phyloP scores from a whole-genome alignment of 2,888 invertebrate species.

The Rosalia funebris region DNA sequence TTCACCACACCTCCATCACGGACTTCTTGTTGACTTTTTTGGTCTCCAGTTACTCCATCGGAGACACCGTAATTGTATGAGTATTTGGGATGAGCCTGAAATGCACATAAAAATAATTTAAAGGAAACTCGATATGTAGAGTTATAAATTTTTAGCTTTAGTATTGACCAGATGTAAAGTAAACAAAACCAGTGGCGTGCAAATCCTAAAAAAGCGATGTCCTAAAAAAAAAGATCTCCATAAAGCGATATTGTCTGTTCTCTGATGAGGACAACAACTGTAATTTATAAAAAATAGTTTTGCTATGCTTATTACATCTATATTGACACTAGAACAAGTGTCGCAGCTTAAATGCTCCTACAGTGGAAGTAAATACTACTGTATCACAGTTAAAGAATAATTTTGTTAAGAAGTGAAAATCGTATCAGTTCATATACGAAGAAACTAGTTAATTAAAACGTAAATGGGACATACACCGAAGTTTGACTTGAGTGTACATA shows the following conservation, averaged over 20 bases:
- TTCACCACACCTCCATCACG: slow-evolving; percentile 62
- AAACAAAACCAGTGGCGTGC: neutral
- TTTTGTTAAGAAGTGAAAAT: too few relatives aligned
- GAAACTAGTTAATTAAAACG: too few relatives aligned
- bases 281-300: neutral
- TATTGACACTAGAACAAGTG: too few relatives aligned
- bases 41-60: slow-evolving; percentile 59
- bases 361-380: too few relatives aligned
- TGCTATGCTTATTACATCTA: neutral
- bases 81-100: slow-evolving; percentile 59
- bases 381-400: too few relatives aligned
- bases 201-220: neutral
- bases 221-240: neutral
- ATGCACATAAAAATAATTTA: too few relatives aligned
- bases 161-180: neutral
- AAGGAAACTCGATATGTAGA: neutral
- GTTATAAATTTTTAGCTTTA: neutral
- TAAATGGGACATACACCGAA: too few relatives aligned
- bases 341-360: too few relatives aligned
- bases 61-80: slow-evolving; percentile 61
- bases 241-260: too few relatives aligned
- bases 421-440: too few relatives aligned
- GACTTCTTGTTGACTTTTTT: slow-evolving; percentile 58
- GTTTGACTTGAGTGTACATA: too few relatives aligned
- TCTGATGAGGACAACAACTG: neutral